phyloP scores from a whole-genome alignment of 2,888 invertebrate species.

The Eumerus sabulonum region DNA sequence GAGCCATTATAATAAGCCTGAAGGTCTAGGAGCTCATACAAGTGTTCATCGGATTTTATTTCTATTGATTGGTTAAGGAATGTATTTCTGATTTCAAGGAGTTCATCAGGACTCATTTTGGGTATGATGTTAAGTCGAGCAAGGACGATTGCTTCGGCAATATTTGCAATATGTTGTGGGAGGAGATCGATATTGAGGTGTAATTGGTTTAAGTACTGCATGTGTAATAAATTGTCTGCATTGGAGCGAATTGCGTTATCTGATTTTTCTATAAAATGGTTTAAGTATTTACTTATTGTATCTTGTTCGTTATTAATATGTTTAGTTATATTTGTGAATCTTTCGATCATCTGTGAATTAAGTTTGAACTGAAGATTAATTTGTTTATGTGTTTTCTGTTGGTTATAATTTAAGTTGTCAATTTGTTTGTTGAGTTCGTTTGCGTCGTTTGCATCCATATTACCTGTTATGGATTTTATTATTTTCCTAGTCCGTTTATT shows the following conservation, averaged over 20 bases:
- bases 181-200: slow-evolving; percentile 28
- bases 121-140: slow-evolving; percentile 21
- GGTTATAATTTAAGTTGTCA: neutral
- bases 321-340: slow-evolving; percentile 27
- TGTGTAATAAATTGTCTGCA: slow-evolving; percentile 10
- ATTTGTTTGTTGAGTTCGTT: slow-evolving; percentile 5
- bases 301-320: slow-evolving; percentile 28
- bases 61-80: slow-evolving; percentile 31
- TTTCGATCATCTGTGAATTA: slow-evolving; percentile 33
- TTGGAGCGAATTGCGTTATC: slow-evolving; percentile 8
- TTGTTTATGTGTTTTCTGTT: neutral
- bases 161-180: slow-evolving; percentile 23
- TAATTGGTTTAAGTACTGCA: slow-evolving; percentile 21
- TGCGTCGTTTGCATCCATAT: slow-evolving; percentile 21
- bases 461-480: slow-evolving; percentile 23
- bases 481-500: slow-evolving; percentile 9
- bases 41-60: slow-evolving; percentile 32
- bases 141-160: slow-evolving; percentile 25
- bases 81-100: slow-evolving; percentile 25
- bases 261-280: neutral
- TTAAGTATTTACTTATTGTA: slow-evolving; percentile 16
- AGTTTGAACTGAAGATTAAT: slow-evolving; percentile 15
- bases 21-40: slow-evolving; percentile 31
- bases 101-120: slow-evolving; percentile 20
- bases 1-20: slow-evolving; percentile 35